A percentile compares a stretch with the other conserved stretches of the same genome.
Conservation (phyloP, 2,113 vertebrate species). For the Indicator indicator region DNA sequence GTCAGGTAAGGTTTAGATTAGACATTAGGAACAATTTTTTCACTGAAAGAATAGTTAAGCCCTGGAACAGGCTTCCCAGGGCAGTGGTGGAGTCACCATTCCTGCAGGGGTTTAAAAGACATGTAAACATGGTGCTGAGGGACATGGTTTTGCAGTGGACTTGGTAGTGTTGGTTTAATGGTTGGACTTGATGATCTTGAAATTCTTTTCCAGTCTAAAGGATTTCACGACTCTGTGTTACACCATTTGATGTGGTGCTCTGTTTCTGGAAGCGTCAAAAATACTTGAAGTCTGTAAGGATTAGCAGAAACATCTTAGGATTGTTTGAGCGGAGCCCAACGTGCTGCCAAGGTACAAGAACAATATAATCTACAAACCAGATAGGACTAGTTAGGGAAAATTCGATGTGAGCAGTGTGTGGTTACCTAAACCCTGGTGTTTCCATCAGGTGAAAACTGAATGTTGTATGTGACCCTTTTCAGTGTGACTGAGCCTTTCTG, state of each 20-base stretch:
- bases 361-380: neutral
- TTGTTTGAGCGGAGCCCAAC: neutral
- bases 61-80: too few species aligned
- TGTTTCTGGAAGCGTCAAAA: neutral
- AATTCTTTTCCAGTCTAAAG: neutral
- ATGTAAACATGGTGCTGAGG: too few species aligned
- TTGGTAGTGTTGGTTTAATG: too few species aligned
- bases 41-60: too few species aligned
- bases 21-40: too few species aligned
- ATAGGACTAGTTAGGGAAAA: neutral
- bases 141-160: too few species aligned
- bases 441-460: neutral
- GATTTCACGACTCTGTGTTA: neutral
- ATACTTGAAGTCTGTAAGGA: accelerated
- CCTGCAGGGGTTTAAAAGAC: too few species aligned
- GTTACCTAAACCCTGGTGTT: neutral
- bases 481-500: neutral
- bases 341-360: neutral
- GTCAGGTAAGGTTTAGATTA: too few species aligned
- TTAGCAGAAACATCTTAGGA: neutral
- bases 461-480: neutral
- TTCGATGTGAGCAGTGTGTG: neutral
- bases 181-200: neutral
- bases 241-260: neutral
- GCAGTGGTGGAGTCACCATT: too few species aligned